phyloP scores from a whole-genome alignment of 2,113 vertebrate species.

The Steatornis caripensis region DNA sequence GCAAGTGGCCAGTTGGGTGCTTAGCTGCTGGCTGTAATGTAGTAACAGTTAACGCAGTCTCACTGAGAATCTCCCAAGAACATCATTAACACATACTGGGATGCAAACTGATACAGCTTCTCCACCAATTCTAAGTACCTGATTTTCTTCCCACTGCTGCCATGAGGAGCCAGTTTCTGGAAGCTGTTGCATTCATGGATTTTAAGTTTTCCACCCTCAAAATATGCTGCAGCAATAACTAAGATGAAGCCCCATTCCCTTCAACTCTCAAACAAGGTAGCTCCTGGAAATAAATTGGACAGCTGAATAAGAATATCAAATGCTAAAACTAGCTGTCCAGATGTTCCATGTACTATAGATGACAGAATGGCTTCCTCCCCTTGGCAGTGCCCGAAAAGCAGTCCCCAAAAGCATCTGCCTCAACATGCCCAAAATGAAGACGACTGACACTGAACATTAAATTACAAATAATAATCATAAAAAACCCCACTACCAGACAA shows the following conservation, averaged over 20 bases:
- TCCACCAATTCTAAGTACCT: constrained; percentile 23
- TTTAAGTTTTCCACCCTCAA: constrained; percentile 44
- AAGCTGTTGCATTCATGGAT: neutral
- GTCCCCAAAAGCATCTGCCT: neutral
- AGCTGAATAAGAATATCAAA: neutral
- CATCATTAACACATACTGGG: neutral
- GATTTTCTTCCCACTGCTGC: constrained; percentile 37
- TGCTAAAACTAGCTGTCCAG: neutral
- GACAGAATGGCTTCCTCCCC: neutral
- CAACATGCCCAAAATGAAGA: neutral
- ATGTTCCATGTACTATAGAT: neutral
- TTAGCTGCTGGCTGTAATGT: neutral
- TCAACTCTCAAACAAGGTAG: constrained; percentile 27
- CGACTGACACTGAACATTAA: neutral
- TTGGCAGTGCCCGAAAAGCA: neutral
- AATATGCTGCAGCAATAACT: constrained; percentile 25
- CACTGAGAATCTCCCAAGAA: neutral
- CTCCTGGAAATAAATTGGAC: constrained; percentile 23
- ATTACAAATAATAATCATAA: neutral
- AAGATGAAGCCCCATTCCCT: constrained; percentile 38
- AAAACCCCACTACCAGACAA: neutral
- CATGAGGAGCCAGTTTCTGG: constrained; percentile 13
- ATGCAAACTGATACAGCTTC: neutral
- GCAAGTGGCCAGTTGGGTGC: neutral
- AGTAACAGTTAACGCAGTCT: too few relatives aligned